These are phyloP conservation scores for Ceyx melanurus DNA, from an alignment of 2,113 vertebrate genomes.

Conservation along the genomic window DNA sequence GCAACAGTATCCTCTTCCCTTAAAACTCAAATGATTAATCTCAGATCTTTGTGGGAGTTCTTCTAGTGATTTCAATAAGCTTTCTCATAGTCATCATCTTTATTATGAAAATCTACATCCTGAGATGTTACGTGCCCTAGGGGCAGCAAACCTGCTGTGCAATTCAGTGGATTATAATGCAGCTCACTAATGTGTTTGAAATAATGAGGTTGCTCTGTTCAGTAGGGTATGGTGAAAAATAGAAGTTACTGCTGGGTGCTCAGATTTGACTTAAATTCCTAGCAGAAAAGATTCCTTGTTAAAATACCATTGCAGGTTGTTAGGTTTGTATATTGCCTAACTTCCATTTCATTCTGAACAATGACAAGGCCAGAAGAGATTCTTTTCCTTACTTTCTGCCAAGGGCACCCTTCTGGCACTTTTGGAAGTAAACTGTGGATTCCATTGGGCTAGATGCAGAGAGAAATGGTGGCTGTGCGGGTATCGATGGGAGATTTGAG, in stretches of 20 bases:
- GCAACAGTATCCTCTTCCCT: neutral
- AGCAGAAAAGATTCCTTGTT: conserved; percentile 5
- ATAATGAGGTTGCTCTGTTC: conserved; percentile 53
- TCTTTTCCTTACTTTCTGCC: neutral
- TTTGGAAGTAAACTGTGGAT: neutral
- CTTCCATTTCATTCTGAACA: neutral
- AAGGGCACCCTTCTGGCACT: neutral
- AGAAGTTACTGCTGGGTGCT: conserved; percentile 38
- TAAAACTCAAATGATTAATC: neutral
- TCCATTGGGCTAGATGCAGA: neutral
- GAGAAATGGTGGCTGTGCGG: neutral
- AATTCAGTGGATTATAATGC: conserved; percentile 30
- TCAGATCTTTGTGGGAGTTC: neutral
- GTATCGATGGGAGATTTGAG: neutral
- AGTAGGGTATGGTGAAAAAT: conserved; percentile 24
- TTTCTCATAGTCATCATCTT: conserved; percentile 11
- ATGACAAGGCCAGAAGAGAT: neutral
- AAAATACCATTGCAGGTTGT: conserved; percentile 5
- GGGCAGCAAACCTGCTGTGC: conserved; percentile 37
- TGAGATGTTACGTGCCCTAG: neutral
- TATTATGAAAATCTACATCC: conserved; percentile 29
- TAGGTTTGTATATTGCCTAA: neutral
- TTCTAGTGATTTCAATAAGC: conserved; percentile 17
- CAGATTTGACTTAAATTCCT: conserved; percentile 37
- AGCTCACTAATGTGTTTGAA: conserved; percentile 1